phyloP scores from a whole-genome alignment of 2,797 vertebrate genomes.

The Hyperoplus immaculatus region DNA sequence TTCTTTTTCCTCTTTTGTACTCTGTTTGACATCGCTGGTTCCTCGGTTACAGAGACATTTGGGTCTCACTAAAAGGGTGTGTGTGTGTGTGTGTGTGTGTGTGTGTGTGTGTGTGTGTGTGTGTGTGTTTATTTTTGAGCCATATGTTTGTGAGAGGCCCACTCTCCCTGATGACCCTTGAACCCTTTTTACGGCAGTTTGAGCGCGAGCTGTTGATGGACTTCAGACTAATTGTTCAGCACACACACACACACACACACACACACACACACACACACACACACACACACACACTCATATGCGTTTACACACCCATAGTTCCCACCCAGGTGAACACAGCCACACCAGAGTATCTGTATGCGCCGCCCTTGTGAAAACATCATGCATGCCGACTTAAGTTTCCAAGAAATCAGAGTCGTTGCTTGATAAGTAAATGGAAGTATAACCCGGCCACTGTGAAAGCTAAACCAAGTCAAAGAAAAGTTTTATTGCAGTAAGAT shows the following conservation, averaged over 20 bases:
- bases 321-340: slow-evolving; percentile 1
- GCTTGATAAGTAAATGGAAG: slow-evolving; percentile 42
- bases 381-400: slow-evolving; percentile 13
- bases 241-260: background rate
- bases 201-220: slow-evolving; percentile 42
- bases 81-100: slow-evolving; percentile 9
- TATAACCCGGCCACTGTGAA: background rate
- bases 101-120: background rate
- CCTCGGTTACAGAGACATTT: slow-evolving; percentile 24
- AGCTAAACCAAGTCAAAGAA: slow-evolving; percentile 35
- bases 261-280: background rate
- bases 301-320: background rate
- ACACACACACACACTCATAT: background rate
- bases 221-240: slow-evolving; percentile 42
- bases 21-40: slow-evolving; percentile 33
- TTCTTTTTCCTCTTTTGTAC: slow-evolving; percentile 47
- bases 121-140: slow-evolving; percentile 20
- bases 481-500: slow-evolving; percentile 8
- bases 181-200: slow-evolving; percentile 14
- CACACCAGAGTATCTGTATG: slow-evolving; percentile 1
- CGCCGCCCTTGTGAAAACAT: slow-evolving; percentile 8
- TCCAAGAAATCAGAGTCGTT: slow-evolving; percentile 36
- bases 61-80: slow-evolving; percentile 26
- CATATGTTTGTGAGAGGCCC: background rate
- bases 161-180: slow-evolving; percentile 33